A percentile compares a stretch with the other conserved stretches of the same genome.
Evolutionary conservation across 2,888 invertebrate species (phyloP).

Genomic region (Taenaris catops): DNA sequence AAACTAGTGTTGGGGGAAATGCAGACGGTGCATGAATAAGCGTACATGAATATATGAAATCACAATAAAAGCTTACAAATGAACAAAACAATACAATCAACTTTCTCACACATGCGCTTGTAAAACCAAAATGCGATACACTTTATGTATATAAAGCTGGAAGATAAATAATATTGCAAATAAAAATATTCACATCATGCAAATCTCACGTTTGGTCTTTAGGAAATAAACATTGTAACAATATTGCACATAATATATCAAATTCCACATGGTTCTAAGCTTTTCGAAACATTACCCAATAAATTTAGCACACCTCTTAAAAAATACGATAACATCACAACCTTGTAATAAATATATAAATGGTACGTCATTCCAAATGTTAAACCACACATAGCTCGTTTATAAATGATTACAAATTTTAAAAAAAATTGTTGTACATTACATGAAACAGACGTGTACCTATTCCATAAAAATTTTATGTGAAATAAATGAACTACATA

Average conservation of each 20-base stretch:
- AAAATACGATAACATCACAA: conserved; percentile 36
- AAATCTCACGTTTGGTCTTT: conserved; percentile 78
- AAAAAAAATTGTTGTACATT: too few relatives aligned
- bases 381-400: conserved; percentile 19
- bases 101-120: conserved; percentile 76
- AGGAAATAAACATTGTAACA: conserved; percentile 59
- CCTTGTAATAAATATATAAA: too few relatives aligned
- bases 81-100: conserved; percentile 33
- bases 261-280: conserved; percentile 31
- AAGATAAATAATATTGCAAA: conserved; percentile 52
- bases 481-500: too few relatives aligned
- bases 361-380: conserved; percentile 58
- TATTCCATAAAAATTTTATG: too few relatives aligned
- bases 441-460: too few relatives aligned
- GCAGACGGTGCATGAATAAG: conserved; percentile 65
- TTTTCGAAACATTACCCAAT: conserved; percentile 65
- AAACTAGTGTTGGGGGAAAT: conserved; percentile 45
- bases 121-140: conserved; percentile 57
- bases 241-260: conserved; percentile 29
- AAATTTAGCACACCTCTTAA: conserved; percentile 74
- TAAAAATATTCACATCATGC: conserved; percentile 59
- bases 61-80: conserved; percentile 66
- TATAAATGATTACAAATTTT: too few relatives aligned
- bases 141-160: conserved; percentile 51
- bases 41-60: conserved; percentile 76